Conservation (phyloP, 2,888 invertebrate species). For the Lottia scabra region DNA sequence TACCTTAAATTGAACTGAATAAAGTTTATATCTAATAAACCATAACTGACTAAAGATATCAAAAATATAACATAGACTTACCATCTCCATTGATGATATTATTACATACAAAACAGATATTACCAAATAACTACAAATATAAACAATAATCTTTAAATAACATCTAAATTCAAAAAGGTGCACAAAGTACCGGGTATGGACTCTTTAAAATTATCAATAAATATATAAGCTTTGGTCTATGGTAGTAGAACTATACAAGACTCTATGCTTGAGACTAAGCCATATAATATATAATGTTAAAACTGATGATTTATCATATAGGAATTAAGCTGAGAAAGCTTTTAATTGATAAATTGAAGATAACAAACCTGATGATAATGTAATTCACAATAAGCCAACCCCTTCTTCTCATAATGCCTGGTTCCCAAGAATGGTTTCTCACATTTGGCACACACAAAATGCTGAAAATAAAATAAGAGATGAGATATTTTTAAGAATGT, state of each 20-base stretch:
- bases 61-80: constrained; percentile 71
- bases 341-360: neutral
- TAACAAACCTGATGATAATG: constrained; percentile 85
- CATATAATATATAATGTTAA: no score
- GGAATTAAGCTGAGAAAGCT: neutral
- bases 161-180: no score
- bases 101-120: constrained; percentile 98
- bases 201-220: no score
- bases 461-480: constrained; percentile 74
- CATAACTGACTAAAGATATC: no score
- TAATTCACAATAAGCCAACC: constrained; percentile 95
- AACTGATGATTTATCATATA: neutral
- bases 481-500: no score
- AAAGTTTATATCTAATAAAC: no score
- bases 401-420: constrained; percentile 98
- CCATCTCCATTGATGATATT: constrained; percentile 98
- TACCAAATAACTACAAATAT: constrained; percentile 88
- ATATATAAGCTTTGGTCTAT: no score
- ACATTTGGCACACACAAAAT: constrained; percentile 99
- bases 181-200: no score
- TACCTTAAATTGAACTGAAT: no score
- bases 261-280: no score
- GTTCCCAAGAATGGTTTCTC: constrained; percentile 99
- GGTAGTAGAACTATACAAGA: no score
- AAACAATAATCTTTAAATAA: no score